phyloP scores from a whole-genome alignment of 2,888 invertebrate genomes.

The Diaphora mendica region DNA sequence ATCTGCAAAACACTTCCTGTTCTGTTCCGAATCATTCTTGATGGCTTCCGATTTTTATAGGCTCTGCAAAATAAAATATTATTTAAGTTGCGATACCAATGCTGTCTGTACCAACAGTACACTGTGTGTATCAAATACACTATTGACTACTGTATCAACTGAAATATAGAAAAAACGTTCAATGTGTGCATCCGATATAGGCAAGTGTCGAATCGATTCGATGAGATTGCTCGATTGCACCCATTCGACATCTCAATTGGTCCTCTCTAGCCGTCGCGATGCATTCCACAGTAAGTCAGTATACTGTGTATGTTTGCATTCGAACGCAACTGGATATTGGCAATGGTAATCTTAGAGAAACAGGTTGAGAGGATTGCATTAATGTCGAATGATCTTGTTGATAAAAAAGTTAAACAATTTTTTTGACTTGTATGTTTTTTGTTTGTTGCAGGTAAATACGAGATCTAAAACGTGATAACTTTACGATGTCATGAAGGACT shows the following conservation, averaged over 20 bases:
- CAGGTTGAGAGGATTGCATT: conserved; percentile 27
- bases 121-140: no score
- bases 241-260: conserved; percentile 67
- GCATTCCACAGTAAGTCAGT: conserved; percentile 63
- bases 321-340: conserved; percentile 58
- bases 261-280: conserved; percentile 52
- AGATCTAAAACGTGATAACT: neutral
- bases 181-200: neutral
- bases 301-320: conserved; percentile 66
- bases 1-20: no score
- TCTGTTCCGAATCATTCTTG: no score
- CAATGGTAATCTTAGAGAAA: conserved; percentile 45
- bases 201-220: conserved; percentile 31
- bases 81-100: no score
- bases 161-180: neutral
- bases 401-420: neutral
- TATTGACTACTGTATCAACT: no score
- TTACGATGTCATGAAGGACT: neutral
- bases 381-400: conserved; percentile 12
- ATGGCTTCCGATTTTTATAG: no score
- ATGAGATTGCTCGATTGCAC: conserved; percentile 66
- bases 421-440: neutral
- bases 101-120: no score
- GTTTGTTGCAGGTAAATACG: conserved; percentile 9
- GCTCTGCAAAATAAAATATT: no score